Evolutionary conservation across 2,888 invertebrate species (phyloP), one percentile per base, ranked within the genome.

Genomic region (Unio pictorum): DNA sequence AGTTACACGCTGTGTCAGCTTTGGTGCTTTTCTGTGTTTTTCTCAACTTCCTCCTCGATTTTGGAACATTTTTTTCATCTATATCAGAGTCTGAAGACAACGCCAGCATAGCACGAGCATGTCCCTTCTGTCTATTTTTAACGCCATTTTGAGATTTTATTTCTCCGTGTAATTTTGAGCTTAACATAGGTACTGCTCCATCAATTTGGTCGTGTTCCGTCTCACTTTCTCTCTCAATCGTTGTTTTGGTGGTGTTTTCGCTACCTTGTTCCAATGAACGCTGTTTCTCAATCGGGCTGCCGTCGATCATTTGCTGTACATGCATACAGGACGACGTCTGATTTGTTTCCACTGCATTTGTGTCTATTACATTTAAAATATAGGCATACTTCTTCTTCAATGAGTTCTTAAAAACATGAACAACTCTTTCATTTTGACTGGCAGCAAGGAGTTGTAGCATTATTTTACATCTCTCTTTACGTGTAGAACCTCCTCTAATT

Each of bases 301-400:
- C 20, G 17, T 20, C 20, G n/a, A 34, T 34, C 4, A 23, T n/a
- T 62, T 62, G 23, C 62, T 45, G 23, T 23, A 20, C 23, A 20
- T 45, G n/a, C 62, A 20, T 8, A 18, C 20, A 17, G n/a, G 34
- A 17, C 6, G 15, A 17, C 2, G 4, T 28, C 61, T 55, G 18
- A 54, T 20, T 54, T 56, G 61, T 5, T 15, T 57, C 20, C 61
- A 20, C 28, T 55, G 18, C n/a, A 54, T 60, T n/a, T 58, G 28
- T 34, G 26, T 70, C 26, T n/a, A 73, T n/a, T 11, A 60, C 58
- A 45, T 68, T 68, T 2, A 59, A 65, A 20, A 80, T 75, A 45
- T 69, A 80, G 4, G 34, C 28, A 60, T 80, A 78, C 63, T 80
- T 80, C 62, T 76, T 80, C 18, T 58, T 55, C 54, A 80, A 30